A percentile compares a stretch with the other conserved stretches of the same genome.
phyloP scores from a whole-genome alignment of 1,140 invertebrate genomes.

The Heliconius nattereri region DNA sequence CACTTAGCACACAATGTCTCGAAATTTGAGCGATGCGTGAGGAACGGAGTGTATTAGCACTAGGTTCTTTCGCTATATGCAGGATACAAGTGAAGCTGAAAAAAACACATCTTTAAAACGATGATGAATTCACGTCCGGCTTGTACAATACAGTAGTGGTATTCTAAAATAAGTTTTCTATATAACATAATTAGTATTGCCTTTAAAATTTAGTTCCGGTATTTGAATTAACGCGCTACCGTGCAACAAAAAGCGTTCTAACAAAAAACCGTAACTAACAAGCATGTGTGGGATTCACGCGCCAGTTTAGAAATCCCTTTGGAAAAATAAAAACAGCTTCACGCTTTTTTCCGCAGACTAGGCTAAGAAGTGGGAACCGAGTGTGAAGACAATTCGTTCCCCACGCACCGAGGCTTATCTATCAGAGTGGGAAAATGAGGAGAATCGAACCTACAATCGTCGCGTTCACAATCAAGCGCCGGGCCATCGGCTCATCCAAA shows the following conservation, averaged over 20 bases:
- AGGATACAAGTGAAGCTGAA: too few species aligned
- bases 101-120: neutral
- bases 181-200: neutral
- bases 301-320: neutral
- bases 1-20: neutral
- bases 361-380: too few species aligned
- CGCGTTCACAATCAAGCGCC: too few species aligned
- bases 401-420: too few species aligned
- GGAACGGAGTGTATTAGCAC: neutral
- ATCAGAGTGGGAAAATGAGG: too few species aligned
- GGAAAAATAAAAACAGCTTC: neutral
- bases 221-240: neutral
- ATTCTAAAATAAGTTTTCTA: neutral
- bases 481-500: too few species aligned
- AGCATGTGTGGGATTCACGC: neutral
- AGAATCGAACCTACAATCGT: too few species aligned
- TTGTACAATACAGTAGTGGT: neutral
- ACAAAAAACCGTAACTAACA: neutral
- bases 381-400: too few species aligned
- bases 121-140: neutral
- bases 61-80: too few species aligned
- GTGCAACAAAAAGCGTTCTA: neutral
- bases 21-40: neutral
- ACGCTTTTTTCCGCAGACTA: neutral
- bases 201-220: constrained; percentile 2